Percentiles rank a stretch among this genome's conserved stretches.
These are phyloP conservation scores for Bedellia somnulentella DNA, from an alignment of 2,888 invertebrate species.

Conservation along the genomic window DNA sequence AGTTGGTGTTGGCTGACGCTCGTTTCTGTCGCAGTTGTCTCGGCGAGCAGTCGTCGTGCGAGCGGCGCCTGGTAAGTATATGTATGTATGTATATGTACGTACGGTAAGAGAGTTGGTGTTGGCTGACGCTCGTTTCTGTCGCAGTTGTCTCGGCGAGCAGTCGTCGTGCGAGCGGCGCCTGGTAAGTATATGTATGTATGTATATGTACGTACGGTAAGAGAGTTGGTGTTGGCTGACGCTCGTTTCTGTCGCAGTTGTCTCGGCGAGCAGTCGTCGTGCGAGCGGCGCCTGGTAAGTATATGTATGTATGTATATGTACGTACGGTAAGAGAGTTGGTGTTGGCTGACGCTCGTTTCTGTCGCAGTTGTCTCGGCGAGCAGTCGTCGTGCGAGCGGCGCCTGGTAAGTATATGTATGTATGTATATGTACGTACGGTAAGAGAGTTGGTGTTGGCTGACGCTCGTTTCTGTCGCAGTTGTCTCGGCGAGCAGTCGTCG, in stretches of 20 bases:
- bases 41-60: constrained; percentile 26
- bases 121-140: constrained; percentile 28
- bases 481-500: constrained; percentile 23
- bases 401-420: no score
- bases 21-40: constrained; percentile 28
- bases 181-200: no score
- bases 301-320: no score
- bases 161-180: constrained; percentile 38
- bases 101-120: constrained; percentile 42
- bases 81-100: no score
- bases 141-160: constrained; percentile 23
- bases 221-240: constrained; percentile 34
- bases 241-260: constrained; percentile 25
- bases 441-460: constrained; percentile 39
- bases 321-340: constrained; percentile 43
- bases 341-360: constrained; percentile 30
- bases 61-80: constrained; percentile 39
- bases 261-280: constrained; percentile 30
- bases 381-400: constrained; percentile 35
- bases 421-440: constrained; percentile 27
- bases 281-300: constrained; percentile 37
- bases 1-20: constrained; percentile 32
- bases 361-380: constrained; percentile 24
- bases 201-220: no score
- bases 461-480: constrained; percentile 26